phyloP scores from a whole-genome alignment of 2,113 vertebrate species.

The Xerus inauris region DNA sequence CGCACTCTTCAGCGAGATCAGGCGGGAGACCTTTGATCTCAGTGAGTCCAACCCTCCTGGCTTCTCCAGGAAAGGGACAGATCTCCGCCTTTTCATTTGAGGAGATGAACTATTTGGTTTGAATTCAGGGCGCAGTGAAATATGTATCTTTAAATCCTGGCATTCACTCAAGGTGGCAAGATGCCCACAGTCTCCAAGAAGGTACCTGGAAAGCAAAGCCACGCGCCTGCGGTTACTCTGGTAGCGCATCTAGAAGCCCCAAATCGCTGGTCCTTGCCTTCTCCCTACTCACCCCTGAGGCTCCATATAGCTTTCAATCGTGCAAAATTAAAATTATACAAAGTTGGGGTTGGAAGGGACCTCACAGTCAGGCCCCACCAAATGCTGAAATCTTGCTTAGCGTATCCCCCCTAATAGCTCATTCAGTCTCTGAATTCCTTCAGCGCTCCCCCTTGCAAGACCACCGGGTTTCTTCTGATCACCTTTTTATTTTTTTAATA shows the following conservation, averaged over 20 bases:
- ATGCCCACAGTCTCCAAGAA: not conserved
- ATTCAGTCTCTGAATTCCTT: not conserved
- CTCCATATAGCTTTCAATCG: not conserved
- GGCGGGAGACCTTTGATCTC: not conserved
- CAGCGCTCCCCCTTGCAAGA: not conserved
- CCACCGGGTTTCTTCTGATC: not conserved
- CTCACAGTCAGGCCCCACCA: not conserved
- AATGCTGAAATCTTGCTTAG: not conserved
- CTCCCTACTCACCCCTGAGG: not conserved
- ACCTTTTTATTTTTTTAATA: too few species aligned
- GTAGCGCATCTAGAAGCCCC: not conserved
- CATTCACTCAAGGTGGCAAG: not conserved
- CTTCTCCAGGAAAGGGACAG: not conserved
- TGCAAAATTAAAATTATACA: slow-evolving; percentile 23
- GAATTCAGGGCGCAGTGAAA: not conserved
- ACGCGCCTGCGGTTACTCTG: not conserved
- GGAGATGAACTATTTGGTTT: not conserved
- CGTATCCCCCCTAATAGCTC: not conserved
- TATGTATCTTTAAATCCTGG: not conserved
- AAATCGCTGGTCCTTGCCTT: not conserved
- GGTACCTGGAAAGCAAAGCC: not conserved
- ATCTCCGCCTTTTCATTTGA: not conserved
- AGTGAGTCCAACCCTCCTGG: not conserved
- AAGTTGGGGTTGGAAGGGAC: not conserved
- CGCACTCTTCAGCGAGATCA: not conserved